Evolutionary conservation across 2,797 vertebrate genomes (phyloP), one percentile per base, ranked within the genome.

Genomic region (Propithecus perrieri): DNA sequence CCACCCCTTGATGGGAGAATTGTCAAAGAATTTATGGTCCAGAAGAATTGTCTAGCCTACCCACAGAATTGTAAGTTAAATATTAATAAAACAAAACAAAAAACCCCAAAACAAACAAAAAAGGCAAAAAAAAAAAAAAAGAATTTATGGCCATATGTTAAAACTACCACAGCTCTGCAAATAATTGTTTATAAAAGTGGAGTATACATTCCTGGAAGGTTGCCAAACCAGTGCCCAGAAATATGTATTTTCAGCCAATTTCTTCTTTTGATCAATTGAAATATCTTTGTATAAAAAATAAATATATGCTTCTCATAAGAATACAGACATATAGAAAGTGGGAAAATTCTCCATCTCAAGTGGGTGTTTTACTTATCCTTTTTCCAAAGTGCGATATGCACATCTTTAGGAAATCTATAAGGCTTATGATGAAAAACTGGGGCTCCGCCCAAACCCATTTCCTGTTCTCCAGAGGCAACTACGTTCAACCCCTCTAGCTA

Each of bases 251-350:
- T 74, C 17, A 76, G 63, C 28, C 33, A 35, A 43, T 69, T 88
- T 91, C n/a, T 94, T 69, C 71, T 96, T 94, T 75, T 63, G 38
- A 89, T 57, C 61, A 22, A 28, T 48, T 35, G 80, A 76, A 83
- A 89, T 20, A 71, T 75, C 17, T 94, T 91, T 63, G 7, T 30
- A 75, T 61, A 33, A 33, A 79, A 89, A 86, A 35, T 26, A 63
- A 53, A 91, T 17, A 33, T n/a, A 69, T 13, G 4, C 41, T 63
- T 75, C 50, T 86, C 55, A 6, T 48, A 95, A 93, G 87, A 86
- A 78, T 46, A 30, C n/a, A 87, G 38, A 71, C 46, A 87, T 26
- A 69, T 1, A 22, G 65, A 84, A 75, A 65, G 20, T 65, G 38
- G 55, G 38, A 78, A 71, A 86, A 48, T 85, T 38, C 14, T 74